These are phyloP conservation scores for Osmoderma eremita DNA, from an alignment of 2,888 invertebrate genomes.

Conservation along the genomic window DNA sequence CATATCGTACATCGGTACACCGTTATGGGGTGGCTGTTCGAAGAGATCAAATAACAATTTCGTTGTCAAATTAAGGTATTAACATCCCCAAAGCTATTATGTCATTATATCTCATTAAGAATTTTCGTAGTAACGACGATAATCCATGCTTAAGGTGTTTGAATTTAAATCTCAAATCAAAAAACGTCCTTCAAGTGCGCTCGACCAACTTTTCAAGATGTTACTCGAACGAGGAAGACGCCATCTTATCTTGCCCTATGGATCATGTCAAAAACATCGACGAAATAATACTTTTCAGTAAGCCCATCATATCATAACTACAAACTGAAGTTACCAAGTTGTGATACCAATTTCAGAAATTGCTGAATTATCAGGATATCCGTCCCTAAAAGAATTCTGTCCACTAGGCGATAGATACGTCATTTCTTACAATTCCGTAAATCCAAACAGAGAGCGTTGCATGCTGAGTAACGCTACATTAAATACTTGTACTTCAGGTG, in stretches of 20 bases:
- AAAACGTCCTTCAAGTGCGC: slow-evolving; percentile 71
- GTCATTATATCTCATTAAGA: slow-evolving; percentile 16
- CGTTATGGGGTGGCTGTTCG: slow-evolving; percentile 74
- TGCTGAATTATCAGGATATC: slow-evolving; percentile 64
- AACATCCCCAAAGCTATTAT: background rate
- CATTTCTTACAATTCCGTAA: slow-evolving; percentile 68
- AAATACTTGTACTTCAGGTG: slow-evolving; percentile 71
- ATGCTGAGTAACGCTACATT: slow-evolving; percentile 67
- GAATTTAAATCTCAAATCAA: slow-evolving; percentile 68
- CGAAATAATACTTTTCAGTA: slow-evolving; percentile 71
- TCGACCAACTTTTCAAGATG: slow-evolving; percentile 70
- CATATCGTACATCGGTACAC: slow-evolving; percentile 72
- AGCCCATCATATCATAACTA: slow-evolving; percentile 54
- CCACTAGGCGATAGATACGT: slow-evolving; percentile 72
- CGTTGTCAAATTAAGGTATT: slow-evolving; percentile 62
- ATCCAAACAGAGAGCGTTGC: slow-evolving; percentile 66
- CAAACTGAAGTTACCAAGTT: background rate
- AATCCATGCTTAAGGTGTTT: slow-evolving; percentile 72
- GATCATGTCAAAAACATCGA: slow-evolving; percentile 59
- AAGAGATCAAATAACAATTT: slow-evolving; percentile 70
- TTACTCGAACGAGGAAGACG: slow-evolving; percentile 70
- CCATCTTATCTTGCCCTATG: slow-evolving; percentile 69
- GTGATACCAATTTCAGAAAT: slow-evolving; percentile 66
- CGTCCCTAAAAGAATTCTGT: slow-evolving; percentile 70
- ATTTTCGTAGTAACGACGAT: slow-evolving; percentile 64